These are phyloP conservation scores for Drosophila equinoxialis DNA, from an alignment of 1,140 invertebrate genomes.

Conservation along the genomic window DNA sequence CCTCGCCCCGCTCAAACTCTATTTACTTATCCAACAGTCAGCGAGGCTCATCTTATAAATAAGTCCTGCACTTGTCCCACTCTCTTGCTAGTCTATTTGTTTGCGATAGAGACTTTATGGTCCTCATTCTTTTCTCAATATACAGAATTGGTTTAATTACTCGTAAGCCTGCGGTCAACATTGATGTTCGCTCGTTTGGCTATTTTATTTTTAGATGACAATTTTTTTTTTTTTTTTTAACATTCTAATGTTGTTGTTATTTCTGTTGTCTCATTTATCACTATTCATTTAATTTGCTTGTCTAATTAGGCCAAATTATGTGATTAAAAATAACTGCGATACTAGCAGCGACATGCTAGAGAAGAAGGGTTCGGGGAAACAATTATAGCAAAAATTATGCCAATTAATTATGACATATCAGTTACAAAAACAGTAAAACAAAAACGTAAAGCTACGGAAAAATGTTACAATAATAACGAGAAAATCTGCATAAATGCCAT, in stretches of 20 bases:
- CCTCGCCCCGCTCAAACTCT: not conserved
- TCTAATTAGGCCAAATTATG: slow-evolving; percentile 76
- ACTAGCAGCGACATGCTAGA: not conserved
- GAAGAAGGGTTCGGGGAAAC: not conserved
- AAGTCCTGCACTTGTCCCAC: no score
- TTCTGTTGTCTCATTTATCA: slow-evolving; percentile 12
- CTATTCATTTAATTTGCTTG: slow-evolving; percentile 57
- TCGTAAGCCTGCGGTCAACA: no score
- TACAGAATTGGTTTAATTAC: no score
- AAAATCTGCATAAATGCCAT: slow-evolving; percentile 60
- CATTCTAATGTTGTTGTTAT: not conserved
- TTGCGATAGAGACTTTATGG: no score
- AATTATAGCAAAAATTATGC: slow-evolving; percentile 38
- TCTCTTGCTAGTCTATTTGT: no score
- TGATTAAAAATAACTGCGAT: slow-evolving; percentile 52
- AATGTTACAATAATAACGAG: slow-evolving; percentile 20
- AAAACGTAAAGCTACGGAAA: not conserved
- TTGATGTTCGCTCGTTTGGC: no score
- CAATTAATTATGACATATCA: slow-evolving; percentile 73
- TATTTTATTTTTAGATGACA: not conserved
- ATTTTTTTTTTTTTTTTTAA: not conserved
- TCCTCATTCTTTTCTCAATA: no score
- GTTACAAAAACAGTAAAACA: slow-evolving; percentile 31
- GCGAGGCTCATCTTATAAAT: not conserved
- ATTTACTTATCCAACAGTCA: not conserved